These are phyloP conservation scores for Acropternis orthonyx DNA, from an alignment of 2,797 vertebrate genomes.

Conservation along the genomic window DNA sequence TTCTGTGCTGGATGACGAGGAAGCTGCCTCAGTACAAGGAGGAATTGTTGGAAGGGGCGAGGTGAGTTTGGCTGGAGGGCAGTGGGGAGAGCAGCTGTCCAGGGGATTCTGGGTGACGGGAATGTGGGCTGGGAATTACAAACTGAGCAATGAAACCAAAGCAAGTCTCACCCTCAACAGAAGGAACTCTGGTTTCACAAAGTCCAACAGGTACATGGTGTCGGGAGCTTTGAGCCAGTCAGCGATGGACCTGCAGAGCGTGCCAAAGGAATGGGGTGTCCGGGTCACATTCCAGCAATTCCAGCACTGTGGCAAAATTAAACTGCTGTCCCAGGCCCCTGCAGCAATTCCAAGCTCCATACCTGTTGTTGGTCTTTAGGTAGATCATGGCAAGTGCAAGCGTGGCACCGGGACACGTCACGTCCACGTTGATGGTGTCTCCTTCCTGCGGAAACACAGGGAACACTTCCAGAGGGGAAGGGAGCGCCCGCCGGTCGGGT, in stretches of 20 bases:
- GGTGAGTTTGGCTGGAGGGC: background rate
- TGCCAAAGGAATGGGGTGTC: background rate
- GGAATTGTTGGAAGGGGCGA: background rate
- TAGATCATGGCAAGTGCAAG: constrained; percentile 98
- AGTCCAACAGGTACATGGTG: constrained; percentile 97
- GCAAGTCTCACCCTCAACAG: constrained; percentile 85
- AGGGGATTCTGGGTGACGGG: background rate
- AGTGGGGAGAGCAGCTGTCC: background rate
- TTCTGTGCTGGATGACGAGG: background rate
- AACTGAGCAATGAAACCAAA: background rate
- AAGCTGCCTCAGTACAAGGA: background rate
- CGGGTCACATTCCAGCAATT: background rate
- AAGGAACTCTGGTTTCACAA: constrained; percentile 98
- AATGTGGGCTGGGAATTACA: background rate
- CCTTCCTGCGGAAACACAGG: constrained; percentile 85
- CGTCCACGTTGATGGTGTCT: constrained; percentile 97
- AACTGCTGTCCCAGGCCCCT: background rate
- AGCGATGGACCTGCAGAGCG: constrained; percentile 87
- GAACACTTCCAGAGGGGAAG: background rate
- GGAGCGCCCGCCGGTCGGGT: background rate
- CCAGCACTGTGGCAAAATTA: accelerated
- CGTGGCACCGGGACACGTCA: constrained; percentile 95
- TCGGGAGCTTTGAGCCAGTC: constrained; percentile 97
- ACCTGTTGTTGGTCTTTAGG: constrained; percentile 98
- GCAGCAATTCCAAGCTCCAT: background rate